Evolutionary conservation across 2,113 vertebrate genomes (phyloP).

Genomic region (Coturnix japonica): DNA sequence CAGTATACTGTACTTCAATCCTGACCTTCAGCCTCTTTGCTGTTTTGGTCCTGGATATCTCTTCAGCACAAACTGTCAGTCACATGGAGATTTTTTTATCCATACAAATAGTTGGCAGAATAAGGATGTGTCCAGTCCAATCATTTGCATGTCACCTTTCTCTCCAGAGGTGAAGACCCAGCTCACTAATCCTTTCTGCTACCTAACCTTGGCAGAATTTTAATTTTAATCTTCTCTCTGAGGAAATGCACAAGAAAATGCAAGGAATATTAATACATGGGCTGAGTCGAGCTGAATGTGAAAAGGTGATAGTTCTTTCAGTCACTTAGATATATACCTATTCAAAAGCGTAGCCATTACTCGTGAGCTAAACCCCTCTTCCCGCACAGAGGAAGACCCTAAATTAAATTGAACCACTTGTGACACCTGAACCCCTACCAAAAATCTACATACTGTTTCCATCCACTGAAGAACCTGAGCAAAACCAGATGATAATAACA

Average conservation of each 20-base stretch:
- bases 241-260: conserved; percentile 52
- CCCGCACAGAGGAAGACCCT: neutral
- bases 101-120: conserved; percentile 12
- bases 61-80: conserved; percentile 25
- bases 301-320: neutral
- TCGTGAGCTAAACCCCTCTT: neutral
- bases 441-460: neutral
- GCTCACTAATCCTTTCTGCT: conserved; percentile 59
- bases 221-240: conserved; percentile 66
- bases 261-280: conserved; percentile 56
- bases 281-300: conserved; percentile 6
- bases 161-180: conserved; percentile 55
- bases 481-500: neutral
- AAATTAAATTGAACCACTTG: neutral
- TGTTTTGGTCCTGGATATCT: conserved; percentile 35
- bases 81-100: conserved; percentile 16
- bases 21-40: conserved; percentile 54
- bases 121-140: conserved; percentile 36
- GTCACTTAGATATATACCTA: neutral
- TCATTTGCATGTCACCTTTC: conserved; percentile 54
- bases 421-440: neutral
- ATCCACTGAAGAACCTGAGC: neutral
- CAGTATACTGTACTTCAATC: conserved; percentile 12
- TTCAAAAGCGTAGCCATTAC: neutral
- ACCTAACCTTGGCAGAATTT: conserved; percentile 62